A percentile compares a stretch with the other conserved stretches of the same genome.
Conservation (phyloP, 2,113 vertebrate genomes). For the Thamnaconus septentrionalis region DNA sequence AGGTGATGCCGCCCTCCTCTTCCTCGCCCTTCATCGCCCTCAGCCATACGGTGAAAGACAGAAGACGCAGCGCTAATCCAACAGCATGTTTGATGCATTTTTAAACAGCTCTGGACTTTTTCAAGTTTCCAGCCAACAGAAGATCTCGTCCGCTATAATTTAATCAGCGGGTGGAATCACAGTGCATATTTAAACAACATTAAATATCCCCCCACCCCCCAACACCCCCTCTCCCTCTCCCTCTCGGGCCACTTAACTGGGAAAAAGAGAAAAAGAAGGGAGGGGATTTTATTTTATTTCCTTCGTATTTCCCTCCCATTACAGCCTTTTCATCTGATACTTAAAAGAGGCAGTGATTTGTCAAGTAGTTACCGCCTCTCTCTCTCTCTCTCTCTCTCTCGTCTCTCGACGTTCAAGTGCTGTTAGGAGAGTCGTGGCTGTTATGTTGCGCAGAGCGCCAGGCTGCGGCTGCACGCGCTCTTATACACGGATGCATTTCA, state of each 20-base stretch:
- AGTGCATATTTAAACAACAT: conserved; percentile 79
- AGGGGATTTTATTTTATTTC: conserved; percentile 65
- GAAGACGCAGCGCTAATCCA: conserved; percentile 68
- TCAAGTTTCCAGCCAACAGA: conserved; percentile 70
- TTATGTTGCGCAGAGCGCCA: conserved; percentile 14
- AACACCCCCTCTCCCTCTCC: conserved; percentile 39
- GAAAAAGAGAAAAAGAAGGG: conserved; percentile 41
- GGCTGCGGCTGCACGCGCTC: conserved; percentile 43
- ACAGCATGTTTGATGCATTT: conserved; percentile 81
- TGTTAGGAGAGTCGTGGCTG: conserved; percentile 40
- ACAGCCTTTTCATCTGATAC: conserved; percentile 66
- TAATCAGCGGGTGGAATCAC: conserved; percentile 77
- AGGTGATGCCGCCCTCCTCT: conserved; percentile 13
- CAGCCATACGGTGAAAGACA: conserved; percentile 49
- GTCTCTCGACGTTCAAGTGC: conserved; percentile 44
- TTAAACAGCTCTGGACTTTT: conserved; percentile 77
- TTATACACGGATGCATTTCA: conserved; percentile 11
- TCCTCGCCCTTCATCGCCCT: conserved; percentile 2
- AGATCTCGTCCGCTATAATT: conserved; percentile 74
- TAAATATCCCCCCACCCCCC: conserved; percentile 59
- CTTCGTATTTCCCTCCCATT: conserved; percentile 56
- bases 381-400: conserved; percentile 42
- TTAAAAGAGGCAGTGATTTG: conserved; percentile 70
- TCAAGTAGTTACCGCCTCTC: conserved; percentile 68
- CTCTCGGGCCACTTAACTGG: conserved; percentile 60